phyloP scores from a whole-genome alignment of 2,113 vertebrate species.

The Pogona vitticeps region DNA sequence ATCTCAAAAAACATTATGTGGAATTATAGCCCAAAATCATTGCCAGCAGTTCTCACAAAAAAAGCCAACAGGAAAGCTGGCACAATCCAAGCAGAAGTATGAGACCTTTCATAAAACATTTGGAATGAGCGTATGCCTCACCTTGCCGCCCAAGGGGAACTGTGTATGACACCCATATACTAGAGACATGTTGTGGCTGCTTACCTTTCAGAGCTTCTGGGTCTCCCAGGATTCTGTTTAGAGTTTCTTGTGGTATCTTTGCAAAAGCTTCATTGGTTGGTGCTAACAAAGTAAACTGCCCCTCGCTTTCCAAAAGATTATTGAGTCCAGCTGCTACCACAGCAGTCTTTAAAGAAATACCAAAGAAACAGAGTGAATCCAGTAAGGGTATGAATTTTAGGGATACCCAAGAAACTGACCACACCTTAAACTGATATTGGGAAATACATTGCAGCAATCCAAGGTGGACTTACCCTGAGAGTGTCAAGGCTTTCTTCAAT shows the following conservation, averaged over 20 bases:
- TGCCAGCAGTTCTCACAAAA: no score
- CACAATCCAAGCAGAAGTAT: background rate
- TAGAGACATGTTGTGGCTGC: background rate
- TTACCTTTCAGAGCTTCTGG: constrained; percentile 92
- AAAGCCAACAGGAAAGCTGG: no score
- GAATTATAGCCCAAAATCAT: background rate
- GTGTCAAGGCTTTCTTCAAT: constrained; percentile 90
- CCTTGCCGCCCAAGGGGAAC: no score
- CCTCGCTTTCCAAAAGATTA: constrained; percentile 82
- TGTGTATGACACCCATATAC: background rate
- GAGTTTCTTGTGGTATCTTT: constrained; percentile 90
- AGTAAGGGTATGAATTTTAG: background rate
- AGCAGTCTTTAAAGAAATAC: constrained; percentile 80
- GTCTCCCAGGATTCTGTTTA: constrained; percentile 93
- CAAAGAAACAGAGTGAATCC: background rate
- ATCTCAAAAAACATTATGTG: background rate
- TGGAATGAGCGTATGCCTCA: background rate
- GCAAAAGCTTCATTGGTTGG: constrained; percentile 95
- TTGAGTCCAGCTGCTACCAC: constrained; percentile 90
- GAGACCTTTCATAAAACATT: background rate
- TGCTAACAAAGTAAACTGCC: constrained; percentile 92
- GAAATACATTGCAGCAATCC: rapidly evolving
- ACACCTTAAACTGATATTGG: constrained; percentile 5
- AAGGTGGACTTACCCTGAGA: constrained; percentile 82
- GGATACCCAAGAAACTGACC: background rate